Evolutionary conservation across 2,888 invertebrate genomes (phyloP), one percentile per base, ranked within the genome.

Genomic region (Fragum sueziense): DNA sequence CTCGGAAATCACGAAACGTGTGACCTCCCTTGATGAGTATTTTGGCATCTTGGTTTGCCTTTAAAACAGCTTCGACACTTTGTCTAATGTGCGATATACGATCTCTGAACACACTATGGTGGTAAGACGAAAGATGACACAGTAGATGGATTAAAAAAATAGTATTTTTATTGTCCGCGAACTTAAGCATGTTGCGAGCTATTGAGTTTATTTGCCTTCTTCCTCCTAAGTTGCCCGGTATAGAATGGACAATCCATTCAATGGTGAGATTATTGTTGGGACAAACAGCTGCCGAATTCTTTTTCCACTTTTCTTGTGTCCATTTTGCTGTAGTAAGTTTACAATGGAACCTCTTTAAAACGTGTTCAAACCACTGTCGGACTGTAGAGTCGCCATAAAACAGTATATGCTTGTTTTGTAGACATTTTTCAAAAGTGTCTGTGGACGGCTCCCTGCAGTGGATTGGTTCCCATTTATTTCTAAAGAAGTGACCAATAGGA

Each of bases 321-420:
- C 70, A 73, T 27, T 25, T 2, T n/a, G 68, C 77, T 57, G 69
- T 61, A 22, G 11, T 51, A 11, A 52, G 69, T n/a, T 3, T 54
- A 54, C 73, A 73, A 7, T 41, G 34, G 20, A n/a, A 69, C 3
- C 61, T 33, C 17, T 77, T 17, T n/a, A n/a, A 3, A 1, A 77
- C 7, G 11, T 73, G 27, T 6, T 0, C 29, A 61, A 73, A 77
- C 77, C 77, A 77, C 0, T 77, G 77, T n/a, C 72, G 37, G 0
- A 37, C 31, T 3, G 73, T 77, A n/a, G 77, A 77, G 25, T 77
- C 77, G 2, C 77, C 77, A n/a, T 70, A 47, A 14, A 77, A 34
- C 17, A 69, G 27, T 11, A 77, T 6, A 6, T 33, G 73, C 33
- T 62, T 72, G 37, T 73, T 69, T 22, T 52, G 65, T 33, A 77